Percentiles rank a stretch among this genome's conserved stretches.
Evolutionary conservation across 1,140 invertebrate species (phyloP).

Genomic region (Papilio aristodemus): DNA sequence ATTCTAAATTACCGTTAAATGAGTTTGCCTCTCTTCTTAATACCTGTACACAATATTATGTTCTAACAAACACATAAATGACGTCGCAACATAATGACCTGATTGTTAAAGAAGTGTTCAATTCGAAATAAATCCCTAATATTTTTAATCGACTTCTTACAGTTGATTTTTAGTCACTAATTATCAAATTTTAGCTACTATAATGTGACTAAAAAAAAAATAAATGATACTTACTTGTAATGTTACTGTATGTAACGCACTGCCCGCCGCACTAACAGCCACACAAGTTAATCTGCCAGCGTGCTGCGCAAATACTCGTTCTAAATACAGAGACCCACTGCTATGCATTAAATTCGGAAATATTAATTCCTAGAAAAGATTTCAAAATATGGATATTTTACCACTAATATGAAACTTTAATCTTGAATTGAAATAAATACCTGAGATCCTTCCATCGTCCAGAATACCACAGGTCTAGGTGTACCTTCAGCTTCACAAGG

Average conservation of each 20-base stretch:
- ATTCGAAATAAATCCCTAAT: too few species aligned
- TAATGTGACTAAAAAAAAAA: not conserved
- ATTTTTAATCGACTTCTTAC: too few species aligned
- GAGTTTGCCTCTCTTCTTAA: conserved; percentile 73
- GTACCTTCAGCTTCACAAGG: conserved; percentile 94
- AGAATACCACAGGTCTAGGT: conserved; percentile 92
- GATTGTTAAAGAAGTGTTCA: not conserved
- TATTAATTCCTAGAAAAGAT: conserved; percentile 58
- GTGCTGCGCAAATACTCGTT: conserved; percentile 62
- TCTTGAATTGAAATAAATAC: conserved; percentile 42
- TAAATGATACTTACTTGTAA: conserved; percentile 56
- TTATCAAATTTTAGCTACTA: not conserved
- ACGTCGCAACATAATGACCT: conserved; percentile 3
- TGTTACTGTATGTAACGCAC: conserved; percentile 68
- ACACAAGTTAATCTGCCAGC: conserved; percentile 72
- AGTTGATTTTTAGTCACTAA: too few species aligned
- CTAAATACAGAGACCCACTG: conserved; percentile 65
- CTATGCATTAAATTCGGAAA: conserved; percentile 67
- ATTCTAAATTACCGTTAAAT: conserved; percentile 65
- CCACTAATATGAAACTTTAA: not conserved
- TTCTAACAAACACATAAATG: conserved; percentile 17
- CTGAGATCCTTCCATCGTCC: conserved; percentile 89
- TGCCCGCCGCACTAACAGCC: conserved; percentile 71
- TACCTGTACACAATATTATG: conserved; percentile 46
- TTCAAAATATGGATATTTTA: not conserved